Evolutionary conservation across 2,113 vertebrate genomes (phyloP), one percentile per base, ranked within the genome.

Genomic region (Mus musculus): DNA sequence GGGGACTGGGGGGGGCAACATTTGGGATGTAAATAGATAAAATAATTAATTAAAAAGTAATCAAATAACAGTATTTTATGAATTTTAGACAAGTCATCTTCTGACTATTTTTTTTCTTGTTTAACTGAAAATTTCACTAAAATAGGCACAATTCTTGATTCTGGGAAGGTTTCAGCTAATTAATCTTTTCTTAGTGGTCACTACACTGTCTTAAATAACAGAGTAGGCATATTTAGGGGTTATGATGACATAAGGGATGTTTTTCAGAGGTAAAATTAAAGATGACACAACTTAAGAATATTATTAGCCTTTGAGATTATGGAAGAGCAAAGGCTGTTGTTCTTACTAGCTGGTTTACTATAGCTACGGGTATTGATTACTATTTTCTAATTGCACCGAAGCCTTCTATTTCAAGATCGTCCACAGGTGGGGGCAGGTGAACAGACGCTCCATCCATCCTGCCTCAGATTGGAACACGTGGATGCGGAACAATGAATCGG

Each of bases 201-300:
- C 2, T 7, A 11, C 0, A 42, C 3, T 52, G 0, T 86, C 7
- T 85, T 56, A 86, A 26, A 33, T 94, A 59, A 39, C 13, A 63
- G 1, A n/a, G 39, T 49, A 71, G 22, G 24, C 46, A 76, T 85
- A 28, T 28, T 52, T 12, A 88, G 7, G 52, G 19, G 12, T 1
- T 52, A 49, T 0, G 73, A 54, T 85, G 52, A 90, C 30, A 89
- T 76, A 24, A 28, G 81, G 93, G 12, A 87, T 33, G 20, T 71
- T 85, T 91, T 82, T 4, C 8, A 61, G 90, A 87, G 54, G 33
- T 28, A 52, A 93, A 88, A 67, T 67, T 59, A 96, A 91, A 22
- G 33, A 94, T 56, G 26, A 39, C 49, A 67, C 13, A 5, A 1
- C 1, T 86, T 80, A 73, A 52, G 11, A 82, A 77, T 89, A 77